These are phyloP conservation scores for Platyrinchus mystaceus DNA, from an alignment of 2,797 vertebrate genomes.

Conservation along the genomic window DNA sequence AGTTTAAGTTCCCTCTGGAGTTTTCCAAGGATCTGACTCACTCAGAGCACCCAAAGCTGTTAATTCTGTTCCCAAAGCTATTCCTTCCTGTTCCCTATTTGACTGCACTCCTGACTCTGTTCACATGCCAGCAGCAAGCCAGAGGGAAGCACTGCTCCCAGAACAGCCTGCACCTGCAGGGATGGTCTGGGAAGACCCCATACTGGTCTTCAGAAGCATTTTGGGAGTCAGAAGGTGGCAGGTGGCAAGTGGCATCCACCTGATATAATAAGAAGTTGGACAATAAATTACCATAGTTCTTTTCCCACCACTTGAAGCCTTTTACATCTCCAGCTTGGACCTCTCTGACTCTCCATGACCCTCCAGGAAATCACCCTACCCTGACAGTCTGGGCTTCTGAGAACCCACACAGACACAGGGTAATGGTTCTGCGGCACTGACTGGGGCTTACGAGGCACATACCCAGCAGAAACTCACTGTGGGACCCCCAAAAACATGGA, in stretches of 20 bases:
- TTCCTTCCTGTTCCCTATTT: background rate
- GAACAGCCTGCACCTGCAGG: background rate
- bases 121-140: background rate
- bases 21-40: background rate
- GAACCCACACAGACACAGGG: background rate
- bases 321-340: background rate
- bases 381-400: background rate
- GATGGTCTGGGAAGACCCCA: background rate
- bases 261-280: background rate
- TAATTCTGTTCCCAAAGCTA: background rate
- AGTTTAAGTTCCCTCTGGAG: background rate
- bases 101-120: background rate
- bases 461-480: background rate
- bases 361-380: rapidly evolving
- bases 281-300: background rate
- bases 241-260: background rate
- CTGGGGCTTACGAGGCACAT: background rate
- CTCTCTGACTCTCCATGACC: background rate
- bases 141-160: background rate
- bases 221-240: background rate
- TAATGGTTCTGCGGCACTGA: background rate
- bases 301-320: background rate
- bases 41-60: background rate
- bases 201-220: background rate
- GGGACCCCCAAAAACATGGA: background rate